These are phyloP conservation scores for Phengaris alcon DNA, from an alignment of 2,888 invertebrate species.

Conservation along the genomic window DNA sequence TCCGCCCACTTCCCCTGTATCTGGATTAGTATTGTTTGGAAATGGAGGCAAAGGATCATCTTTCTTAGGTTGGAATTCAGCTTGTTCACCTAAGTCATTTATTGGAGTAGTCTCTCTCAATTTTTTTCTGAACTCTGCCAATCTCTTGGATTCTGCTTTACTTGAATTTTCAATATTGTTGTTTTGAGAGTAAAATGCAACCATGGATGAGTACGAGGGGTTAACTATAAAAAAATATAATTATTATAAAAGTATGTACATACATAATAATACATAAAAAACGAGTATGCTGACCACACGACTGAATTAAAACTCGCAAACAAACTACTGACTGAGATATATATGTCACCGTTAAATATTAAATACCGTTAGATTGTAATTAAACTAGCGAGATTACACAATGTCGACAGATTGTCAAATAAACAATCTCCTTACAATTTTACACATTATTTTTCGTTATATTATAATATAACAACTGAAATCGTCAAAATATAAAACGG, in stretches of 20 bases:
- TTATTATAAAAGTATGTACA: neutral
- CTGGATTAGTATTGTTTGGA: conserved; percentile 93
- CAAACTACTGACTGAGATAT: too few relatives aligned
- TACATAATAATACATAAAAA: neutral
- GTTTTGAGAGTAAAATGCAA: conserved; percentile 46
- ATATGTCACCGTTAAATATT: too few relatives aligned
- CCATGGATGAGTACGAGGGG: neutral
- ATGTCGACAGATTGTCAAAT: too few relatives aligned
- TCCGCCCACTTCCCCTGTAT: conserved; percentile 96
- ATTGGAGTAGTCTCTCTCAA: conserved; percentile 83
- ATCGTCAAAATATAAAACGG: too few relatives aligned
- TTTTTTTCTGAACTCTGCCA: conserved; percentile 87
- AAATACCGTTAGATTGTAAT: too few relatives aligned
- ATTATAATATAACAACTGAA: too few relatives aligned
- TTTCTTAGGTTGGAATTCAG: conserved; percentile 83
- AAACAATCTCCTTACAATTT: too few relatives aligned
- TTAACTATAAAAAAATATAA: conserved; percentile 4
- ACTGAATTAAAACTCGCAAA: too few relatives aligned
- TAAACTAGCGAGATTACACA: too few relatives aligned
- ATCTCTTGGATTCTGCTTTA: conserved; percentile 58
- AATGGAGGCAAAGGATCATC: conserved; percentile 90
- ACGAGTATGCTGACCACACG: too few relatives aligned
- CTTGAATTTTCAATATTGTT: conserved; percentile 38
- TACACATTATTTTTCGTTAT: too few relatives aligned
- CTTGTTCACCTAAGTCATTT: conserved; percentile 87